Evolutionary conservation across 2,888 invertebrate genomes (phyloP), one percentile per base, ranked within the genome.

Genomic region (Tuta absoluta): DNA sequence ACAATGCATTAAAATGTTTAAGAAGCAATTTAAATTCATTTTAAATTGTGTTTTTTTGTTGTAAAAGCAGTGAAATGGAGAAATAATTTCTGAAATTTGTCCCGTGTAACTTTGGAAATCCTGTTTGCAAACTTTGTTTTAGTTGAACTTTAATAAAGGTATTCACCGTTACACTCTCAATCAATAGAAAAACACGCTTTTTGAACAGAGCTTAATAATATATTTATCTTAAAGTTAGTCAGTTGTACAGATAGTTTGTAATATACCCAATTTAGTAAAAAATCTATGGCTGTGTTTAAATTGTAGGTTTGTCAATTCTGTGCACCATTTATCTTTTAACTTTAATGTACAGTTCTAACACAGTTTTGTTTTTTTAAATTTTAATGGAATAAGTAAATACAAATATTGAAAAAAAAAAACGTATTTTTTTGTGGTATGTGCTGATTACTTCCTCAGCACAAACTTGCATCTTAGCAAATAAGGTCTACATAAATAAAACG

Each of bases 271-370:
- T n/a, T 70, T 68, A 77, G 71, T 86, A 87, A 83, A 80, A 86
- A 89, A 89, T 85, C 83, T 88, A 89, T 89, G 91, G 91, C 91
- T 91, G 91, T 91, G 91, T 91, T 86, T 83, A 90, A 89, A 91
- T 87, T 80, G 88, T 90, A 89, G 85, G 80, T 89, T 88, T 77
- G 91, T 91, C 91, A 91, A 91, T 90, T 91, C 87, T 86, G 85
- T 88, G 91, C 91, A 91, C 91, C 80, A 87, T 83, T 85, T 82
- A 86, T 87, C 84, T 89, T 82, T 82, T 78, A 79, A 84, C 75
- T 84, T 76, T 81, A 83, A 80, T 88, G 88, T 90, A 89, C 82
- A 87, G 86, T 82, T 75, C 5, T 28, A 8, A 83, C 84, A 82
- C 79, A 66, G 75, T 80, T 77, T 81, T 84, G 80, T 78, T 82